Evolutionary conservation across 2,113 vertebrate genomes (phyloP), one percentile per base, ranked within the genome.

Genomic region (Candoia aspera): DNA sequence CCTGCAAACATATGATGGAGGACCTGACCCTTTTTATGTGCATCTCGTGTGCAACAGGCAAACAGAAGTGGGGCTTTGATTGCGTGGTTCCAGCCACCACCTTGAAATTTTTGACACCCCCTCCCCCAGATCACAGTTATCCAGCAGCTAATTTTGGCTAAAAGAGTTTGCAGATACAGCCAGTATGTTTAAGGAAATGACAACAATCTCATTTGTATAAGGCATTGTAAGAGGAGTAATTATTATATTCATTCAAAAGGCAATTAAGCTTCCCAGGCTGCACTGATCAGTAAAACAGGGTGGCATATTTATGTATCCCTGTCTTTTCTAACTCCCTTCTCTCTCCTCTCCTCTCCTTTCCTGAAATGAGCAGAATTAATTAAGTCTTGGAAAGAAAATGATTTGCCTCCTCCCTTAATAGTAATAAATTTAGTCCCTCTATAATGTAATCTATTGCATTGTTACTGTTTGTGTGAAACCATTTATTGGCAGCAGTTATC

Each of bases 371-470:
- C 57, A 84, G 91, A 60, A 94, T 90, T 59, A 90, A 42, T 94
- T 83, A 95, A 92, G 89, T 64, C 89, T 83, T n/a, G 59, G 94
- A 92, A 84, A 88, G 86, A 87, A 95, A 94, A 91, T 87, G 42
- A 46, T 90, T 93, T 92, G 83, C 92, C 91, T 93, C 89, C 91
- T 91, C 57, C 91, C 91, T 6, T 92, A 95, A 94, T 68, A 93
- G 86, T 90, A 94, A 89, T 93, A 89, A 89, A 94, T 94, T 84
- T 86, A 87, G 42, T 87, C 54, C 29, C 55, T 92, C 60, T 84
- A 91, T 85, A 49, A 15, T 86, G 84, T 58, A 92, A 93, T 73
- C 57, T 46, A 54, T 62, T 93, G 94, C 92, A 92, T 54, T 33
- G 88, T 57, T 37, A 91, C 88, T 94, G 55, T 90, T 68, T 93